phyloP scores from a whole-genome alignment of 2,888 invertebrate genomes.

The Drosophila robusta region DNA sequence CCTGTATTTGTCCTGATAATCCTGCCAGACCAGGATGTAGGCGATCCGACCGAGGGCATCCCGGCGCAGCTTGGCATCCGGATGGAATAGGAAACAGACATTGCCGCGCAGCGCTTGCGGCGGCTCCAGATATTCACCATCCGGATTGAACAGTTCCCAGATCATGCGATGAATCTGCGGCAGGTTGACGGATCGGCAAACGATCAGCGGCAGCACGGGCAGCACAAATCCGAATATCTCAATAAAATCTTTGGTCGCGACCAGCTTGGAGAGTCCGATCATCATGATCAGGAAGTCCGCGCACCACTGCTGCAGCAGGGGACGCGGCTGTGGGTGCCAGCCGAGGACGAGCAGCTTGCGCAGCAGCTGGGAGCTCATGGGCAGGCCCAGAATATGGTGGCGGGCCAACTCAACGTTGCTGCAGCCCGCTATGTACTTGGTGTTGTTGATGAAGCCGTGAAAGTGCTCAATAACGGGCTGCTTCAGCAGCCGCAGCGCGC shows the following conservation, averaged over 20 bases:
- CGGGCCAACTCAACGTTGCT: constrained; percentile 58
- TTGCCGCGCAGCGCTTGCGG: constrained; percentile 76
- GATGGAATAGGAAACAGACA: constrained; percentile 77
- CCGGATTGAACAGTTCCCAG: constrained; percentile 79
- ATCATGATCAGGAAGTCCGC: constrained; percentile 77
- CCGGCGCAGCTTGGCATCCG: constrained; percentile 58
- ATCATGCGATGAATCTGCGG: constrained; percentile 47
- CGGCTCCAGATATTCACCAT: constrained; percentile 57
- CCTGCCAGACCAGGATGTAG: constrained; percentile 66
- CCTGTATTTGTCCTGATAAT: constrained; percentile 53
- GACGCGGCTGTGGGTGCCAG: constrained; percentile 19
- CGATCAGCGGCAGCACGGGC: constrained; percentile 71
- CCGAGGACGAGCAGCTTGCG: constrained; percentile 63
- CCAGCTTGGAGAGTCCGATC: constrained; percentile 71
- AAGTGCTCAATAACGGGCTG: constrained; percentile 75
- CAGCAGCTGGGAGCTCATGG: constrained; percentile 75
- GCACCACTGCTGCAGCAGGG: constrained; percentile 60
- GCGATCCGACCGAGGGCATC: constrained; percentile 76
- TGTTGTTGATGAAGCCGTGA: constrained; percentile 77
- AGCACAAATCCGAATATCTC: constrained; percentile 70
- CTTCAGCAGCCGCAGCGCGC: constrained; percentile 62
- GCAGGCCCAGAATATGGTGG: constrained; percentile 79
- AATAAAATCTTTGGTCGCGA: constrained; percentile 59
- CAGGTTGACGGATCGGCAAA: constrained; percentile 56
- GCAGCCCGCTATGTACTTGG: constrained; percentile 60